A percentile compares a stretch with the other conserved stretches of the same genome.
Conservation (phyloP, 2,113 vertebrate species). For the Myxocyprinus asiaticus region DNA sequence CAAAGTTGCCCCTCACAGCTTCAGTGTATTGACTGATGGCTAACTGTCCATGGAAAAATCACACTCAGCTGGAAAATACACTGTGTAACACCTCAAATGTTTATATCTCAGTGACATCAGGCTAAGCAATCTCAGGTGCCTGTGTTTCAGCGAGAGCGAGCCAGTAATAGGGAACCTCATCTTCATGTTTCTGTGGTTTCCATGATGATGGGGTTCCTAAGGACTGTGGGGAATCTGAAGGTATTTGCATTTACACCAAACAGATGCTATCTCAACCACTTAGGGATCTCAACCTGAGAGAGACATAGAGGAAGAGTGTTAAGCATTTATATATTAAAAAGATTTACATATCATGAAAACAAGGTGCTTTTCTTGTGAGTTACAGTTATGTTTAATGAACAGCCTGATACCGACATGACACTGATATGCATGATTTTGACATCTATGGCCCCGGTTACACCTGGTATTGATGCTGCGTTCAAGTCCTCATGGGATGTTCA, state of each 20-base stretch:
- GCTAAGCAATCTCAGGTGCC: too few species aligned
- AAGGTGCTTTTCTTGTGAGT: too few species aligned
- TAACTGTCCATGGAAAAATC: background rate
- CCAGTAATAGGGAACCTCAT: too few species aligned
- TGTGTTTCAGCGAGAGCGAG: too few species aligned
- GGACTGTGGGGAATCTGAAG: background rate
- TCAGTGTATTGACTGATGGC: background rate
- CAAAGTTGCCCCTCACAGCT: background rate
- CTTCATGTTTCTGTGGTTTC: background rate
- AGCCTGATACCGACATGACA: too few species aligned
- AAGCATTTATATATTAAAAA: background rate
- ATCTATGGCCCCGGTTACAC: too few species aligned
- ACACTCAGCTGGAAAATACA: background rate
- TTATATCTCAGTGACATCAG: slow-evolving; percentile 7
- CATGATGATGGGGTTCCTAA: slow-evolving; percentile 10
- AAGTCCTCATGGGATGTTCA: too few species aligned
- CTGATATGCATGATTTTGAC: too few species aligned
- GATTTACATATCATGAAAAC: background rate
- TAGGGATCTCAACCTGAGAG: slow-evolving; percentile 79
- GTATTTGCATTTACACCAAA: background rate
- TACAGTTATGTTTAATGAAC: too few species aligned
- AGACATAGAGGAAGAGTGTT: background rate
- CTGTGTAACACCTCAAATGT: background rate
- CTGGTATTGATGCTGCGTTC: too few species aligned
- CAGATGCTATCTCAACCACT: slow-evolving; percentile 68